phyloP scores from a whole-genome alignment of 2,888 invertebrate species.

The Caenorhabditis panamensis region DNA sequence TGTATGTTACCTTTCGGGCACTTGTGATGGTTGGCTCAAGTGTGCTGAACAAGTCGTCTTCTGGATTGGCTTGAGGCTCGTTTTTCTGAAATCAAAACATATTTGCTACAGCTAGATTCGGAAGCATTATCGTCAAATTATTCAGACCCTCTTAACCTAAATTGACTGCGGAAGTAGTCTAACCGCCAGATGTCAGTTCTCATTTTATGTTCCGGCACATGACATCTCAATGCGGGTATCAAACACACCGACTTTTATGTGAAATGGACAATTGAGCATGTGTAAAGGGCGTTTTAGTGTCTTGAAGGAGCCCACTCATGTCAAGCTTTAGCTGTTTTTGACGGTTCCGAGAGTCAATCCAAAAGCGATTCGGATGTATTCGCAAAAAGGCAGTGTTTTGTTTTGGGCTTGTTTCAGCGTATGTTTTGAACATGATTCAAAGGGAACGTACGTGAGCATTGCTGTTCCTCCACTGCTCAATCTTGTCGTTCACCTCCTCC shows the following conservation, averaged over 20 bases:
- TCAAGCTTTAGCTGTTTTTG: too few species aligned
- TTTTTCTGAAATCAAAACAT: slow-evolving; percentile 44
- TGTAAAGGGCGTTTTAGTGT: not conserved
- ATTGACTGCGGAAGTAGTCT: not conserved
- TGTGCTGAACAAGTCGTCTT: slow-evolving; percentile 76
- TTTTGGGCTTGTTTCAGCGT: too few species aligned
- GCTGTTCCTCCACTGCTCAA: slow-evolving; percentile 75
- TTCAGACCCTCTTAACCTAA: not conserved
- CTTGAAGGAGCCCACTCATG: not conserved
- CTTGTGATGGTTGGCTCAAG: slow-evolving; percentile 77
- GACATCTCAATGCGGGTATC: not conserved
- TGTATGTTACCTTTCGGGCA: slow-evolving; percentile 69
- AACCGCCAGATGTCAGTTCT: not conserved
- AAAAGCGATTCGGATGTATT: too few species aligned
- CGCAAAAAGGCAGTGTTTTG: too few species aligned
- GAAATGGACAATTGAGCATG: not conserved
- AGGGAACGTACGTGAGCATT: slow-evolving; percentile 26
- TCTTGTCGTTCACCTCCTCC: slow-evolving; percentile 74
- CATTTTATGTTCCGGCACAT: not conserved
- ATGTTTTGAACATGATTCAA: not conserved
- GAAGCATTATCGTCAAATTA: too few species aligned
- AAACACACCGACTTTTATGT: not conserved
- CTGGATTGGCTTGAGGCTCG: slow-evolving; percentile 32
- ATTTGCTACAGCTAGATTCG: not conserved
- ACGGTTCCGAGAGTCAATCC: too few species aligned